These are phyloP conservation scores for Spisula subtruncata DNA, from an alignment of 2,888 invertebrate species.

Conservation along the genomic window DNA sequence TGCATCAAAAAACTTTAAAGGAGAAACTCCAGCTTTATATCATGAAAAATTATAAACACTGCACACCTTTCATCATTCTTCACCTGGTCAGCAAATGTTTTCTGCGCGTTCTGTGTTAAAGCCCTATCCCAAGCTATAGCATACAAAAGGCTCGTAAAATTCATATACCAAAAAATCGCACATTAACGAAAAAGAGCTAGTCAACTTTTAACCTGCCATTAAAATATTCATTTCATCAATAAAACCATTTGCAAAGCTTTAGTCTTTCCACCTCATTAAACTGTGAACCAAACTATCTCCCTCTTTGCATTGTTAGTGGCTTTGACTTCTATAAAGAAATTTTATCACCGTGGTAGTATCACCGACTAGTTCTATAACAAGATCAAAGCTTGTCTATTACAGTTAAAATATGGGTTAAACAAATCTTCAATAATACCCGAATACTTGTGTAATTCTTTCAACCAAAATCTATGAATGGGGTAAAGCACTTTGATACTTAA, in stretches of 20 bases:
- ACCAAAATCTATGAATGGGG: constrained; percentile 40
- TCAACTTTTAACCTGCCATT: constrained; percentile 47
- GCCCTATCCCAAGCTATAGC: background rate
- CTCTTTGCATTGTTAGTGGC: constrained; percentile 32
- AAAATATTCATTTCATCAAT: constrained; percentile 47
- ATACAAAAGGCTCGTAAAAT: background rate
- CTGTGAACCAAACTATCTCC: constrained; percentile 15
- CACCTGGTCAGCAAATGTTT: constrained; percentile 9
- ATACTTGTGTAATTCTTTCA: constrained; percentile 34
- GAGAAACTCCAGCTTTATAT: background rate
- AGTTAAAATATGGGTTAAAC: constrained; percentile 30
- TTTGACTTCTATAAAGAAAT: constrained; percentile 26
- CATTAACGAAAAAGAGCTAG: constrained; percentile 30
- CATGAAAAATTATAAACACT: background rate
- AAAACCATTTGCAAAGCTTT: constrained; percentile 2
- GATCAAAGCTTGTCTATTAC: constrained; percentile 43
- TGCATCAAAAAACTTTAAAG: background rate
- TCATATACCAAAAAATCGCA: constrained; percentile 34
- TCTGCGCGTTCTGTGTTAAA: too few species aligned
- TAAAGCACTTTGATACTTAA: constrained; percentile 34
- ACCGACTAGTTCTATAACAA: background rate
- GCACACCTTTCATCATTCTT: background rate
- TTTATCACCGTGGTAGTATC: constrained; percentile 21
- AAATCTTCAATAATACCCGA: constrained; percentile 1
- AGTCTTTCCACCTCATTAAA: constrained; percentile 24